Base-by-base conservation (phyloP, 2,797 vertebrate species). In the Cottoperca gobio region DNA sequence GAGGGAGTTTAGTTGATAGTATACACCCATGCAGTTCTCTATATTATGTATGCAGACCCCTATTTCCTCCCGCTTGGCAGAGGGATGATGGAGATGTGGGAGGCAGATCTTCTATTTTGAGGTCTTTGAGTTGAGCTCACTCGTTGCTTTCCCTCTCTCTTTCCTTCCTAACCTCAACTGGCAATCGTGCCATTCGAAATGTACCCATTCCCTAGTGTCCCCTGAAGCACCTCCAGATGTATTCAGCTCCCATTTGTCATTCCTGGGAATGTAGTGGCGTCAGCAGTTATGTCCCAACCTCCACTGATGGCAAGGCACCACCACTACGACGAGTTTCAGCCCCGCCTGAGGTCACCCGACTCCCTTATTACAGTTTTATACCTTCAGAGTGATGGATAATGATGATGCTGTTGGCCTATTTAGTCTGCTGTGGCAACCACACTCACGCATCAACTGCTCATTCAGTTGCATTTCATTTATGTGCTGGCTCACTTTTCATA, bases 161-260 rank as follows among this genome's bases (percentile, higher is more conserved):
- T 79, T 84, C 75, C 65, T 54, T 74, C 67, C 87, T 64, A 83
- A 88, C 85, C 83, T 86, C 82, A 78, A 88, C 88, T 76, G 81
- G 85, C 87, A 88, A 91, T 89, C 69, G 83, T 90, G 83, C 79
- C 89, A 85, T 88, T 92, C 43, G 60, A 87, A 72, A 70, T 53
- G 76, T 81, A 73, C 86, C 89, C 86, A 83, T 85, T 92, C 93
- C 89, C 93, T 81, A 68, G 85, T 50, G 89, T 92, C 85, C 89
- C 90, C 85, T 17, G 78, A 68, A 85, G 79, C 92, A 90, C 93
- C 93, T 93, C 89, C 85, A 92, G 83, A 91, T 91, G 89, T 80
- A 89, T 92, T 93, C 91, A 84, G 89, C 87, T 87, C 90, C 91
- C 92, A 94, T 95, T 94, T 88, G 91, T 95, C 93, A 94, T 93